phyloP scores from a whole-genome alignment of 1,140 invertebrate species.

The Tyrophagus putrescentiae region DNA sequence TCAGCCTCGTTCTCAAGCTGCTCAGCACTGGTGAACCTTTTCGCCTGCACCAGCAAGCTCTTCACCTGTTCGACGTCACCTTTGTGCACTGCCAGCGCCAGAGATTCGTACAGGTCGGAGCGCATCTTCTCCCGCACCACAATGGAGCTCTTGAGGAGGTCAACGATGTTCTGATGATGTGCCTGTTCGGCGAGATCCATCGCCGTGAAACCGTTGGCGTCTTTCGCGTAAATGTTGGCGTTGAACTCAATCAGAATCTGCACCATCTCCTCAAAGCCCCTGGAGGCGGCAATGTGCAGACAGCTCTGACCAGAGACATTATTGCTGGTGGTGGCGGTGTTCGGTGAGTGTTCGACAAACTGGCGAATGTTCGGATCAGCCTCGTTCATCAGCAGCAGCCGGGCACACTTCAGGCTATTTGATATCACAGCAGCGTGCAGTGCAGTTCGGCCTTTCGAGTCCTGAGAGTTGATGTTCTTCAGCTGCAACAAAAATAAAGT shows the following conservation, averaged over 20 bases:
- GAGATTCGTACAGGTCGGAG: slow-evolving; percentile 33
- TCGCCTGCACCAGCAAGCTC: slow-evolving; percentile 33
- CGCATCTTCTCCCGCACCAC: slow-evolving; percentile 30
- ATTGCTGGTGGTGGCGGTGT: background rate
- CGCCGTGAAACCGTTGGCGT: slow-evolving; percentile 51
- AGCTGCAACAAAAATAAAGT: background rate
- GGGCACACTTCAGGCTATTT: slow-evolving; percentile 60
- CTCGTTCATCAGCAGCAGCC: slow-evolving; percentile 43
- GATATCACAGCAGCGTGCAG: slow-evolving; percentile 75
- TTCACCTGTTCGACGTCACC: slow-evolving; percentile 49
- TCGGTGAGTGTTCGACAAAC: background rate
- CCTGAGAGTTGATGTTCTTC: slow-evolving; percentile 52
- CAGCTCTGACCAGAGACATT: slow-evolving; percentile 45
- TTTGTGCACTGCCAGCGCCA: slow-evolving; percentile 52
- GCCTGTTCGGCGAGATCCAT: slow-evolving; percentile 57
- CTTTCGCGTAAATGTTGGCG: slow-evolving; percentile 47
- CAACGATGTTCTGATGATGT: slow-evolving; percentile 48
- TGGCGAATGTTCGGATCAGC: slow-evolving; percentile 18
- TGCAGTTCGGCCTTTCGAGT: slow-evolving; percentile 59
- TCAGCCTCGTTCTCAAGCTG: slow-evolving; percentile 40
- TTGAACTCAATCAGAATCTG: slow-evolving; percentile 48
- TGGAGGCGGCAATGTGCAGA: slow-evolving; percentile 61
- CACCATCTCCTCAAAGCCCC: slow-evolving; percentile 56
- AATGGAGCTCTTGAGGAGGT: slow-evolving; percentile 49
- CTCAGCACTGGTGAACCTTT: slow-evolving; percentile 34